phyloP scores from a whole-genome alignment of 2,113 vertebrate species.

The Nothobranchius furzeri region DNA sequence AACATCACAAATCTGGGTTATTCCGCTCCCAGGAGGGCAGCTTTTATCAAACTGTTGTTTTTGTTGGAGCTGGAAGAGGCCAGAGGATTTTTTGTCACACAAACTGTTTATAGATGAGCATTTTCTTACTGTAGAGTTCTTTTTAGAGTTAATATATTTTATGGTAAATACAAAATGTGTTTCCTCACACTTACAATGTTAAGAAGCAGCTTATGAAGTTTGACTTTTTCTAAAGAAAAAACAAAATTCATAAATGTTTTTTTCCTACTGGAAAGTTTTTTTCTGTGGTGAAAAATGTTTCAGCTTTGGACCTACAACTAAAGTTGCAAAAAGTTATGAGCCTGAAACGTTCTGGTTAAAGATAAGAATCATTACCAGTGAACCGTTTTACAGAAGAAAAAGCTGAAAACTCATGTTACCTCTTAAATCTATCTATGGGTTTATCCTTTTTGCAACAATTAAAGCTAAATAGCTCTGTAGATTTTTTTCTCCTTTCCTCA shows the following conservation, averaged over 20 bases:
- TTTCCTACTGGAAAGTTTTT: not conserved
- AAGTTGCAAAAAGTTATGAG: too few species aligned
- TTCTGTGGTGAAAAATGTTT: not conserved
- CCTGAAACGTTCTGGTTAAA: too few species aligned
- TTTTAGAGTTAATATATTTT: conserved; percentile 15
- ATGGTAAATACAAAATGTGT: conserved; percentile 24
- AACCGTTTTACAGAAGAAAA: too few species aligned
- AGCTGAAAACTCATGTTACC: too few species aligned
- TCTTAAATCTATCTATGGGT: too few species aligned
- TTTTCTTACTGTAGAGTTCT: conserved; percentile 21
- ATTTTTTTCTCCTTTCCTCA: too few species aligned
- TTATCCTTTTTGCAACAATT: too few species aligned
- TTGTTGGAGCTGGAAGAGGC: not conserved
- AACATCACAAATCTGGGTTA: not conserved
- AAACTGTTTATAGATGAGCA: not conserved
- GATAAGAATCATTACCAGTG: too few species aligned
- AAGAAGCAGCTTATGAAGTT: not conserved
- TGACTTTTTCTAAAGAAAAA: not conserved
- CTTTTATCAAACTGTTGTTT: conserved; percentile 4
- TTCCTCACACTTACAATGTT: not conserved
- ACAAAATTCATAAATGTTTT: not conserved
- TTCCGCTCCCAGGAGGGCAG: conserved; percentile 5
- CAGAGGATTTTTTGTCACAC: not conserved
- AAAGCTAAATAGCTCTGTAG: too few species aligned
- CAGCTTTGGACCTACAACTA: too few species aligned